Evolutionary conservation across 1,140 invertebrate genomes (phyloP).

Genomic region (Scylla paramamosain): DNA sequence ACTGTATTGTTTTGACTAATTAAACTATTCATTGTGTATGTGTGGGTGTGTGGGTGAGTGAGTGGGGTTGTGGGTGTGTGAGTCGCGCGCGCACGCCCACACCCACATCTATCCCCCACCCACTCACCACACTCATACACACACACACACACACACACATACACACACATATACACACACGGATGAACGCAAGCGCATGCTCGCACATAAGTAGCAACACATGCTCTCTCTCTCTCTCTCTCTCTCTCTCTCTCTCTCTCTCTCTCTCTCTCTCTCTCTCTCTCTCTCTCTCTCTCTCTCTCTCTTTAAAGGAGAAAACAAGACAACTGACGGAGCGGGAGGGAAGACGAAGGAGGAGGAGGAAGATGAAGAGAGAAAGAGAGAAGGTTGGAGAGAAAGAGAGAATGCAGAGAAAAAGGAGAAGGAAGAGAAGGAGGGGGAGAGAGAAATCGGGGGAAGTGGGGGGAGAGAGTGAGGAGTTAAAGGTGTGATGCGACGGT

Average conservation of each 20-base stretch:
- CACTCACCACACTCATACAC: neutral
- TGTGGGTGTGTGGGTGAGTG: neutral
- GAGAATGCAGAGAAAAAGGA: neutral
- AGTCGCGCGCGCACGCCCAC: neutral
- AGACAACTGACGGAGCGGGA: neutral
- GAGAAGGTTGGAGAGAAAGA: neutral
- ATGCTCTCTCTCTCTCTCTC: neutral
- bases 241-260: conserved; percentile 31
- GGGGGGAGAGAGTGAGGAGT: neutral
- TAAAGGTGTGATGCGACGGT: neutral
- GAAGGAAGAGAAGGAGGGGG: neutral
- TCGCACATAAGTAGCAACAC: too few species aligned
- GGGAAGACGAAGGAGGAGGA: neutral
- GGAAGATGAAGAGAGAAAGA: too few species aligned
- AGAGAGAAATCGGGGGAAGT: neutral
- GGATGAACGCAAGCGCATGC: too few species aligned
- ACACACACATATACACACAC: neutral
- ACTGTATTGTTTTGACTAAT: neutral
- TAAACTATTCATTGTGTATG: neutral
- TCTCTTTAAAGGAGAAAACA: neutral
- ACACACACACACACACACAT: neutral
- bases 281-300: conserved; percentile 49
- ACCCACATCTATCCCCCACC: neutral
- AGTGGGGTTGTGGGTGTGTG: neutral
- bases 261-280: conserved; percentile 47